Evolutionary conservation across 1,140 invertebrate species (phyloP).

Genomic region (Brachionus manjavacas): DNA sequence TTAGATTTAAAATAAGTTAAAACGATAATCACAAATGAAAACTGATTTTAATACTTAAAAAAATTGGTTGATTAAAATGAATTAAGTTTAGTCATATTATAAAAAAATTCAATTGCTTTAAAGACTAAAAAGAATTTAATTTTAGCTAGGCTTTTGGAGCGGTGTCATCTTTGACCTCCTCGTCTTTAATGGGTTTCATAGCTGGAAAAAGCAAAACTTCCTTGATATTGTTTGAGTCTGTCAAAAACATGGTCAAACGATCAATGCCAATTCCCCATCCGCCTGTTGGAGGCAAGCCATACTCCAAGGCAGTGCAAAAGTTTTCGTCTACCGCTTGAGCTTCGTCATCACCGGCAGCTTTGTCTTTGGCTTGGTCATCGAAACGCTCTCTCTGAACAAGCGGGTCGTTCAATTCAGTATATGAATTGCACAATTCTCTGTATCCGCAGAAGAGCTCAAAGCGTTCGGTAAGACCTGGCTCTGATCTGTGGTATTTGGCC

Average conservation of each 20-base stretch:
- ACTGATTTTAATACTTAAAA: too few species aligned
- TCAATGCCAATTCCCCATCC: constrained; percentile 98
- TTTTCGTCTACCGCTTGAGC: constrained; percentile 93
- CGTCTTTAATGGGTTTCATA: constrained; percentile 60
- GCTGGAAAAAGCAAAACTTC: constrained; percentile 66
- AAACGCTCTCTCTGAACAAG: constrained; percentile 86
- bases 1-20: too few species aligned
- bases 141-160: too few species aligned
- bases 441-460: constrained; percentile 97
- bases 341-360: constrained; percentile 97
- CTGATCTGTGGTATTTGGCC: constrained; percentile 89
- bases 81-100: too few species aligned
- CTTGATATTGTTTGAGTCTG: constrained; percentile 96
- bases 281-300: constrained; percentile 94
- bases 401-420: constrained; percentile 98
- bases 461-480: constrained; percentile 82
- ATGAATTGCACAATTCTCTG: constrained; percentile 96
- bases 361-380: constrained; percentile 88
- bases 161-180: not conserved
- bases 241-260: constrained; percentile 92
- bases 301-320: constrained; percentile 92
- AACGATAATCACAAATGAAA: too few species aligned
- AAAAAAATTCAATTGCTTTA: too few species aligned
- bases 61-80: too few species aligned
- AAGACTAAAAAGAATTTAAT: too few species aligned